A percentile compares a stretch with the other conserved stretches of the same genome.
These are phyloP conservation scores for Silurus lanzhouensis DNA, from an alignment of 2,797 vertebrate genomes.

Conservation along the genomic window DNA sequence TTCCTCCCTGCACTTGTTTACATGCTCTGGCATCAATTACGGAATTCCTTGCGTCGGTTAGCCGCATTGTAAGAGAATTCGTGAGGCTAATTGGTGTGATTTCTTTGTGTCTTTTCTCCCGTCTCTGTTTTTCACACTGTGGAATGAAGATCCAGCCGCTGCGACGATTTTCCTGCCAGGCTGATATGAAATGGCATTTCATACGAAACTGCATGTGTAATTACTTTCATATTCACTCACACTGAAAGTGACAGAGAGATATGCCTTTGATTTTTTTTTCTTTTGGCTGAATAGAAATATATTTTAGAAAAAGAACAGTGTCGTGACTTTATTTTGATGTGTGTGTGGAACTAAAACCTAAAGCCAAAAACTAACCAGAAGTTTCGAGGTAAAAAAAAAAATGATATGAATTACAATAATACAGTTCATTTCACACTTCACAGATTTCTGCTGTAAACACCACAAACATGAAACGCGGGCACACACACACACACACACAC, in stretches of 20 bases:
- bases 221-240: conserved; percentile 11
- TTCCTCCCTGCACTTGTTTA: conserved; percentile 28
- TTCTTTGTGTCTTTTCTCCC: conserved; percentile 20
- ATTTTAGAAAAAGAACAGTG: not conserved
- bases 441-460: too few species aligned
- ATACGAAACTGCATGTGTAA: not conserved
- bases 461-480: too few species aligned
- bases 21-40: conserved; percentile 49
- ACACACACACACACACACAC: too few species aligned
- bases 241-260: not conserved
- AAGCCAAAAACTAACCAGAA: too few species aligned
- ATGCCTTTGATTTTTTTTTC: not conserved
- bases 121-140: conserved; percentile 14
- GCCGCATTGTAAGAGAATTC: conserved; percentile 29
- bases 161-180: not conserved
- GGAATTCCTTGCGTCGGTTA: conserved; percentile 46
- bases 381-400: too few species aligned
- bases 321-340: not conserved
- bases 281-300: not conserved
- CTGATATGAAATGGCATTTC: conserved; percentile 8
- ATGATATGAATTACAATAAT: too few species aligned
- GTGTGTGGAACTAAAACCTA: not conserved
- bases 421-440: too few species aligned
- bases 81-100: conserved; percentile 37
- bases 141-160: conserved; percentile 14